phyloP scores from a whole-genome alignment of 2,797 vertebrate species.

The Enteromius trimaculatus region DNA sequence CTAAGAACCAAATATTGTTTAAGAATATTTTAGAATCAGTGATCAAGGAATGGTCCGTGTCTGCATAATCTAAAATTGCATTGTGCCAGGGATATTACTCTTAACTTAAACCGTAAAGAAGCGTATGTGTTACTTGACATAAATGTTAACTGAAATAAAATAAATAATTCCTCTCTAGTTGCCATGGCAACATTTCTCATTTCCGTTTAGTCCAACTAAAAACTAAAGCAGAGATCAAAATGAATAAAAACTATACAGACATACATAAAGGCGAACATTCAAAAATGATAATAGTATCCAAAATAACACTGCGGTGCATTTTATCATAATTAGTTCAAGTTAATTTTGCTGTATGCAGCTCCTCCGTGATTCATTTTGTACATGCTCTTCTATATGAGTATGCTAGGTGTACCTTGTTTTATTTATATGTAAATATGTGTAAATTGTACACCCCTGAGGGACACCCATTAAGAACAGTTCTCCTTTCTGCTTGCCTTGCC shows the following conservation, averaged over 20 bases:
- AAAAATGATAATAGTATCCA: background rate
- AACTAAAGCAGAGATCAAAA: background rate
- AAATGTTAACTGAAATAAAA: background rate
- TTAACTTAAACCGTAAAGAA: background rate
- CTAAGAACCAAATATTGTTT: too few species aligned
- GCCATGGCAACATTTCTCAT: background rate
- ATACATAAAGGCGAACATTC: background rate
- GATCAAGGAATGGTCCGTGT: background rate
- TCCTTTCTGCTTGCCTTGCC: constrained; percentile 11
- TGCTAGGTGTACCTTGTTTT: background rate
- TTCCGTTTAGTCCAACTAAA: background rate
- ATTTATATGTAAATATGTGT: constrained; percentile 38
- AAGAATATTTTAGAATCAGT: background rate
- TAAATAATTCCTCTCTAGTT: background rate
- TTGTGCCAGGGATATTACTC: background rate
- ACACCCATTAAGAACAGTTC: background rate
- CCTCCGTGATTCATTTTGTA: constrained; percentile 22
- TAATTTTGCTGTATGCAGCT: background rate
- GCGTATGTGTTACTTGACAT: background rate
- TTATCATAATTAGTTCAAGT: background rate
- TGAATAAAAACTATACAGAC: background rate
- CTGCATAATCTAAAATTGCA: background rate
- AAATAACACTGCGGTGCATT: background rate
- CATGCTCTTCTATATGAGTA: constrained; percentile 8
- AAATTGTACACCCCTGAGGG: constrained; percentile 7